These are phyloP conservation scores for Trypoxylon attenuatum DNA, from an alignment of 2,888 invertebrate genomes.

Conservation along the genomic window DNA sequence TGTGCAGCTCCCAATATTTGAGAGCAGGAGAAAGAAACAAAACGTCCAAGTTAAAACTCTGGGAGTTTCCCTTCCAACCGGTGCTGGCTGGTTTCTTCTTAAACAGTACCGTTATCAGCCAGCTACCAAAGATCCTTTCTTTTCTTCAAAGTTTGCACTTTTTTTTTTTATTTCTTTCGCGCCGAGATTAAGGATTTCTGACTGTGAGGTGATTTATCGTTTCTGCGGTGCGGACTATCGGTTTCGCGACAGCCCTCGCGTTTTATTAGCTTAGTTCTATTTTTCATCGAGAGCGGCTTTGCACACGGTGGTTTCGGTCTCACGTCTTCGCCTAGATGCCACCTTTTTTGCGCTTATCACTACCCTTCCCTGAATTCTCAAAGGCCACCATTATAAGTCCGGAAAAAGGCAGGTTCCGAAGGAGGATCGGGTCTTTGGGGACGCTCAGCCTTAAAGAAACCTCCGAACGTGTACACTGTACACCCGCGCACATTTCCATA, in stretches of 20 bases:
- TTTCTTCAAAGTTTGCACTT: not conserved
- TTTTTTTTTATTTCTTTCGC: not conserved
- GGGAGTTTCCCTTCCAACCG: no score
- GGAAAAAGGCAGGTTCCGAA: not conserved
- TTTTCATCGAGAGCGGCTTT: not conserved
- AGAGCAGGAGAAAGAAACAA: no score
- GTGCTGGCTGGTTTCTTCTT: no score
- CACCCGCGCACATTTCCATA: not conserved
- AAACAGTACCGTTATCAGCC: no score
- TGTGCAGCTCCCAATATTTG: no score
- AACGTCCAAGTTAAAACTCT: no score
- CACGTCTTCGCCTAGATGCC: not conserved
- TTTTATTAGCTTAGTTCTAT: not conserved
- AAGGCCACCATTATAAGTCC: slow-evolving; percentile 13
- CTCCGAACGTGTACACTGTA: not conserved
- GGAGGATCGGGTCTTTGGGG: slow-evolving; percentile 9
- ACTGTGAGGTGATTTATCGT: not conserved
- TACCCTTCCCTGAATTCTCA: slow-evolving; percentile 4
- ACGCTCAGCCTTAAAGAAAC: slow-evolving; percentile 14
- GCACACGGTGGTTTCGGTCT: not conserved
- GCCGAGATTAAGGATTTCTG: not conserved
- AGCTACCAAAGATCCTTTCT: no score
- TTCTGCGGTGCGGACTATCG: not conserved
- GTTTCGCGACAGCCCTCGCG: not conserved
- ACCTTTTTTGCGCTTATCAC: slow-evolving; percentile 7